A percentile compares a stretch with the other conserved stretches of the same genome.
Evolutionary conservation across 2,797 vertebrate species (phyloP).

Genomic region (Amniataba percoides): DNA sequence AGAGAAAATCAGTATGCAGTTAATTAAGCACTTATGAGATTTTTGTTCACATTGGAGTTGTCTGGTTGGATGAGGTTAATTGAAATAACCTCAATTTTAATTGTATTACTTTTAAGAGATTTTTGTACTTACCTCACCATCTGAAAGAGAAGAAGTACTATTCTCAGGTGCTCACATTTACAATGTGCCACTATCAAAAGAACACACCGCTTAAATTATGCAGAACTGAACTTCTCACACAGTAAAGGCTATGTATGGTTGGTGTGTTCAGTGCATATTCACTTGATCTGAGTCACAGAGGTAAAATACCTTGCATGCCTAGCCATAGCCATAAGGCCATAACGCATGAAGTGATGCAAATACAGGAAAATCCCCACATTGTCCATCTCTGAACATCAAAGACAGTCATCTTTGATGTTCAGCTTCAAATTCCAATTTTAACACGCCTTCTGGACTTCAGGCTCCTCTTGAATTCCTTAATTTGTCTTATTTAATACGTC

Average conservation of each 20-base stretch:
- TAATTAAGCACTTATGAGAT: conserved; percentile 12
- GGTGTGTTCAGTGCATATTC: not conserved
- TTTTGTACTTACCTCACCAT: not conserved
- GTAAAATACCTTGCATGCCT: not conserved
- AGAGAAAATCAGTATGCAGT: conserved; percentile 7
- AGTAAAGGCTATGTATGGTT: not conserved
- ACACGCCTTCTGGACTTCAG: conserved; percentile 18
- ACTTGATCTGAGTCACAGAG: not conserved
- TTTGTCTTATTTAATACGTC: conserved; percentile 38
- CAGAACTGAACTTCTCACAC: not conserved
- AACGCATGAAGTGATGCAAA: conserved; percentile 50
- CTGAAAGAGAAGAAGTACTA: conserved; percentile 28
- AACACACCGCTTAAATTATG: not conserved
- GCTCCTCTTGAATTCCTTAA: conserved; percentile 8
- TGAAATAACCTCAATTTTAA: conserved; percentile 16
- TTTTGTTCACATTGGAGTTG: not conserved
- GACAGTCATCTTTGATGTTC: conserved; percentile 40
- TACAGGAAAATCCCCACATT: conserved; percentile 21
- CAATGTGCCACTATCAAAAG: conserved; percentile 11
- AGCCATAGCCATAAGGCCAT: conserved; percentile 7
- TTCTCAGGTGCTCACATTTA: not conserved
- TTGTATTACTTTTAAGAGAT: not conserved
- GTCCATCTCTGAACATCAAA: conserved; percentile 46
- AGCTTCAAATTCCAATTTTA: conserved; percentile 49
- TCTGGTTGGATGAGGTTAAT: conserved; percentile 19